Base-by-base conservation (phyloP, 2,888 invertebrate genomes). In the Sialis lutaria region DNA sequence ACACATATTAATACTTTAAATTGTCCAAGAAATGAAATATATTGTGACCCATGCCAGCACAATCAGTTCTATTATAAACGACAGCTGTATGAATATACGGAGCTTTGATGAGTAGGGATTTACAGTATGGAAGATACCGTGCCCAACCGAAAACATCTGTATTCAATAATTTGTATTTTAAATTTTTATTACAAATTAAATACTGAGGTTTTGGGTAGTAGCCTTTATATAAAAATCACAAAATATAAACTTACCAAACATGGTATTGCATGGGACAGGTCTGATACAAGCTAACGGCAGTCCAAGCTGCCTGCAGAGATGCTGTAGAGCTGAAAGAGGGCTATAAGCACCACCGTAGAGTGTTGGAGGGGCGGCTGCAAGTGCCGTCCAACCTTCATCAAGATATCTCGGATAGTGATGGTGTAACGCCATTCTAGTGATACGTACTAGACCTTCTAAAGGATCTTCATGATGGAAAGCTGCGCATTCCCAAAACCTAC, bases 401-500 rank as follows among this genome's bases (percentile, higher is more conserved):
- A 81, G 69, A 60, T 82, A 89, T 48, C 83, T 73, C 1, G 86
- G 85, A 60, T 83, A 89, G 61, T 81, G 82, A 58, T 80, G 77
- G 63, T 86, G 84, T 13, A 90, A 63, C 53, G 86, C 75, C 70
- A 88, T 76, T 50, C 83, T 68, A 5, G 85, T 81, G n/a, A 89
- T 79, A 42, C 87, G 71, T 9, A 92, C 79, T 31, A 92, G 67
- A 4, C 92, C 92, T 57, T 93, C 92, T 34, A 85, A 67, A 52
- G 82, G 83, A 55, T 92, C 92, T 52, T 88, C 85, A 59, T 92
- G 90, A 60, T 88, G 91, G 60, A 82, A 88, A 2, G 88, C 82
- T 34, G 82, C 77, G 50, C 84, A 82, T 57, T 90, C 87, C 50
- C 80, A 70, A 62, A 90, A 80, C 56, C 90, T 87, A 63, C 51